Conservation (phyloP, 2,113 vertebrate genomes). For the Mesembrinibis cayennensis region DNA sequence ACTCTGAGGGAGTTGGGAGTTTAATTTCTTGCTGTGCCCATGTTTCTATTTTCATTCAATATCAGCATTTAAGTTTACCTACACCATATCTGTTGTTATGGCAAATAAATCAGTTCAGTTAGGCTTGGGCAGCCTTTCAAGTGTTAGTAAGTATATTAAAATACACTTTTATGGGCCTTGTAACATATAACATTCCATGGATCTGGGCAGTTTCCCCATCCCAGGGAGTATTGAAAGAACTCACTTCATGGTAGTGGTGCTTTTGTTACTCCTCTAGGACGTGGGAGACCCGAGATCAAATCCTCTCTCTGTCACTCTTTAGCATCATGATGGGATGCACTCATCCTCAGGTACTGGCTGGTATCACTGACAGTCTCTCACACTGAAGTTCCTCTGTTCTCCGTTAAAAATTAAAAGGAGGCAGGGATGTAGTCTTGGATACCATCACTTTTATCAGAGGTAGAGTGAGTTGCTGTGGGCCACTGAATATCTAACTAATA, state of each 20-base stretch:
- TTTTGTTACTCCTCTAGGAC: not conserved
- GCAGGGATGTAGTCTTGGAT: not conserved
- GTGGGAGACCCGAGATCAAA: not conserved
- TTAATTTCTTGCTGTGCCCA: not conserved
- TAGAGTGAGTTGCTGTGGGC: not conserved
- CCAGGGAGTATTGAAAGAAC: not conserved
- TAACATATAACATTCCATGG: not conserved
- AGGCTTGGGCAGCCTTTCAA: not conserved
- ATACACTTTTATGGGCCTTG: not conserved
- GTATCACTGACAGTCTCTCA: not conserved
- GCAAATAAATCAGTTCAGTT: not conserved
- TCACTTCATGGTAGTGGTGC: not conserved
- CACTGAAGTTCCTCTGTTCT: not conserved
- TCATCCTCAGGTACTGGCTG: not conserved
- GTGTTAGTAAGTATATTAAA: not conserved
- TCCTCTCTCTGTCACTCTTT: not conserved
- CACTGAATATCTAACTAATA: not conserved
- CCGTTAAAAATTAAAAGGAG: not conserved
- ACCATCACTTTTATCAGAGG: not conserved
- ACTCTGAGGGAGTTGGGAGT: not conserved
- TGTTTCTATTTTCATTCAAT: not conserved
- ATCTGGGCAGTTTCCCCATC: not conserved
- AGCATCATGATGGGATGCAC: not conserved
- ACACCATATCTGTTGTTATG: not conserved
- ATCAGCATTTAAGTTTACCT: not conserved